phyloP scores from a whole-genome alignment of 2,797 vertebrate species.

The Serranus cabrilla region DNA sequence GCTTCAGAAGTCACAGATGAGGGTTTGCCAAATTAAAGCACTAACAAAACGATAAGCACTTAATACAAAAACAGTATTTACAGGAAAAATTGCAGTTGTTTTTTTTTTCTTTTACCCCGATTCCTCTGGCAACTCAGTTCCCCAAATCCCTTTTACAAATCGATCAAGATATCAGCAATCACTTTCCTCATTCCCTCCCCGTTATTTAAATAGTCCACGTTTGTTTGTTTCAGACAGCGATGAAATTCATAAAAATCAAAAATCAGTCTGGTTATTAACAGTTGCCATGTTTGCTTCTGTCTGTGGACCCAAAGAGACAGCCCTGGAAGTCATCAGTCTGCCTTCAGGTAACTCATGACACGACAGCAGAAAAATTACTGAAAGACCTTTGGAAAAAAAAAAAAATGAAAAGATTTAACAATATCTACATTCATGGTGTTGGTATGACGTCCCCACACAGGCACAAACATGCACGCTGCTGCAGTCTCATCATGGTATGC shows the following conservation, averaged over 20 bases:
- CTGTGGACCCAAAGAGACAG: conserved; percentile 53
- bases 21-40: conserved; percentile 80
- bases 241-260: conserved; percentile 55
- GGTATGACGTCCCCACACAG: conserved; percentile 70
- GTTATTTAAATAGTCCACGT: conserved; percentile 75
- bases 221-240: conserved; percentile 76
- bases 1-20: conserved; percentile 76
- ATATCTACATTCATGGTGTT: conserved; percentile 85
- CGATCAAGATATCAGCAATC: conserved; percentile 33
- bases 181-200: conserved; percentile 35
- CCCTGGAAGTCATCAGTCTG: conserved; percentile 25
- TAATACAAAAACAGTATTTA: conserved; percentile 89
- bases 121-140: conserved; percentile 62
- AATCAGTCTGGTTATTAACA: conserved; percentile 56
- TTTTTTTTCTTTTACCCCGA: conserved; percentile 54
- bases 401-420: conserved; percentile 37
- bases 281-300: conserved; percentile 41
- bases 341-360: conserved; percentile 55
- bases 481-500: conserved; percentile 68
- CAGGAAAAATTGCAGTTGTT: conserved; percentile 86
- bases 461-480: conserved; percentile 67
- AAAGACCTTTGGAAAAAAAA: conserved; percentile 58
- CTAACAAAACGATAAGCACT: conserved; percentile 86
- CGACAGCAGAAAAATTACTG: conserved; percentile 49
- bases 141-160: conserved; percentile 70